A percentile compares a stretch with the other conserved stretches of the same genome.
These are phyloP conservation scores for Abscondita cerata DNA, from an alignment of 2,888 invertebrate species.

Conservation along the genomic window DNA sequence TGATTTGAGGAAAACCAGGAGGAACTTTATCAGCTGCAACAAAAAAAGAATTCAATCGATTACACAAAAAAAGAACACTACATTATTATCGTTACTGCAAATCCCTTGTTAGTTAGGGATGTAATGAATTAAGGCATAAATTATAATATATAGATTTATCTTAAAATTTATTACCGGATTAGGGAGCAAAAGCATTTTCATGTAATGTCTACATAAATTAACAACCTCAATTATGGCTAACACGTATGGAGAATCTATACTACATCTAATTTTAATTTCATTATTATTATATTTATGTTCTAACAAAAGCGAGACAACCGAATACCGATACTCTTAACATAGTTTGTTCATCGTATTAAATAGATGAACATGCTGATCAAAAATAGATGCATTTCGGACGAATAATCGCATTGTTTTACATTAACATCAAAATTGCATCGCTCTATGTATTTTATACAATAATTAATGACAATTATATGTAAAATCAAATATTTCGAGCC, in stretches of 20 bases:
- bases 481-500: too few species aligned
- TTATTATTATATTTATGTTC: neutral
- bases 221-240: constrained; percentile 20
- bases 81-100: constrained; percentile 19
- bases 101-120: constrained; percentile 15
- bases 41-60: constrained; percentile 38
- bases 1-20: constrained; percentile 89
- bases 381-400: too few species aligned
- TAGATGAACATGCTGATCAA: too few species aligned
- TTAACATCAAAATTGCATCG: too few species aligned
- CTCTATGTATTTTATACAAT: too few species aligned
- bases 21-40: constrained; percentile 85
- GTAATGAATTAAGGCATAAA: constrained; percentile 51
- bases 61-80: neutral
- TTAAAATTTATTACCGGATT: constrained; percentile 50
- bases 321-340: too few species aligned
- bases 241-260: constrained; percentile 19
- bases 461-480: too few species aligned
- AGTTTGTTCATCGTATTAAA: too few species aligned
- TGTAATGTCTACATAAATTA: constrained; percentile 42
- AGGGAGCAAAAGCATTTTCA: constrained; percentile 46
- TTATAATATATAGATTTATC: constrained; percentile 49
- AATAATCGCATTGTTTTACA: too few species aligned
- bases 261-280: constrained; percentile 17
- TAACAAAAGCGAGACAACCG: too few species aligned